Evolutionary conservation across 2,113 vertebrate genomes (phyloP).

Genomic region (Phasianus colchicus): DNA sequence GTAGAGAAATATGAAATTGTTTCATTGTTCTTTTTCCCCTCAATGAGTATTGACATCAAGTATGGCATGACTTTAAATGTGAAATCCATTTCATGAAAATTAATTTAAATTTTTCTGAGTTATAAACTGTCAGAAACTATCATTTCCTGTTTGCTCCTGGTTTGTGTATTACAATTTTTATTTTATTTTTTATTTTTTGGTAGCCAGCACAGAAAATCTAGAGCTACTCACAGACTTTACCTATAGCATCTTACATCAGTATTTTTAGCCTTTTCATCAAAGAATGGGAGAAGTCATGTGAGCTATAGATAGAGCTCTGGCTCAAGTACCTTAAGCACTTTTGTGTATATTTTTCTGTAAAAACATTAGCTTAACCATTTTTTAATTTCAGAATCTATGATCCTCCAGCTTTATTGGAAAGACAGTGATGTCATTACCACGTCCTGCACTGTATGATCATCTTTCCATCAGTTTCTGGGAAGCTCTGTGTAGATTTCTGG

Average conservation of each 20-base stretch:
- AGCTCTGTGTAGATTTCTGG: neutral
- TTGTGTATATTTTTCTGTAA: neutral
- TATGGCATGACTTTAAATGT: neutral
- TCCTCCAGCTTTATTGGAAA: neutral
- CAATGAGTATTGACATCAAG: neutral
- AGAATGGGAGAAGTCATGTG: neutral
- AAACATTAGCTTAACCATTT: neutral
- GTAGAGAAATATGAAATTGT: neutral
- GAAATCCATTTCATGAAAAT: neutral
- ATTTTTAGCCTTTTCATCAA: neutral
- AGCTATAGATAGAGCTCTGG: neutral
- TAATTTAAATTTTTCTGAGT: neutral
- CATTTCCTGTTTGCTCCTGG: rapidly evolving
- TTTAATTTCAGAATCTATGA: neutral
- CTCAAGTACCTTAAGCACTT: neutral
- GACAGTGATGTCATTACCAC: neutral
- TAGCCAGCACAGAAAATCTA: neutral
- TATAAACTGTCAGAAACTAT: neutral
- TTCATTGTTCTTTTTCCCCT: neutral
- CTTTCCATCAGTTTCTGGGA: neutral
- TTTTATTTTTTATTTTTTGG: neutral
- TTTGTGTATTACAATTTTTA: neutral
- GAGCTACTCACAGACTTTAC: neutral
- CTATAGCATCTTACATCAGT: neutral
- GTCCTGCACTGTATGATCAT: neutral